Evolutionary conservation across 2,797 vertebrate genomes (phyloP).

Genomic region (Uromys caudimaculatus): DNA sequence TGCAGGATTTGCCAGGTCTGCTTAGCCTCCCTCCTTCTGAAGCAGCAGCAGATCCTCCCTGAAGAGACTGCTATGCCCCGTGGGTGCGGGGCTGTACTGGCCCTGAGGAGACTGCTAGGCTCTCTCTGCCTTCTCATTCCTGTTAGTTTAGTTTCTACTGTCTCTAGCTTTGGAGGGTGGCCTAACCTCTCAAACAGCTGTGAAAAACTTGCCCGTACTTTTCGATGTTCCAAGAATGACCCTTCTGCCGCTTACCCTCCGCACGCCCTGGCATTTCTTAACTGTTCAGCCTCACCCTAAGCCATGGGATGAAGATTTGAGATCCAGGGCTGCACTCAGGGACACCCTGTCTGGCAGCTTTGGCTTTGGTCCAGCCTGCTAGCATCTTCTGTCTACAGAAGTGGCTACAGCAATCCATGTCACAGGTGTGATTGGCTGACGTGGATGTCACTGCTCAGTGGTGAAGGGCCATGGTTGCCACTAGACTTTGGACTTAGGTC

Average conservation of each 20-base stretch:
- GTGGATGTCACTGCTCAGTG: fast-evolving
- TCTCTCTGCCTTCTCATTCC: not conserved
- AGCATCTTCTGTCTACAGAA: not conserved
- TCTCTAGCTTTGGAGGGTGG: not conserved
- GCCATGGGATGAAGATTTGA: not conserved
- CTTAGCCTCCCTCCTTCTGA: not conserved
- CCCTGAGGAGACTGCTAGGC: not conserved
- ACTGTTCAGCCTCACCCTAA: not conserved
- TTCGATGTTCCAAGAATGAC: not conserved
- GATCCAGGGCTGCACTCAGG: not conserved
- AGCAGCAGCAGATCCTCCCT: no score
- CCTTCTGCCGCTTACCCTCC: not conserved
- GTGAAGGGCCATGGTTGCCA: not conserved
- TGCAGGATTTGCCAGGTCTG: not conserved
- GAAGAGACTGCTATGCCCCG: not conserved
- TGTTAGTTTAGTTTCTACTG: not conserved
- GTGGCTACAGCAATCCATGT: fast-evolving
- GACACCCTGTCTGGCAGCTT: not conserved
- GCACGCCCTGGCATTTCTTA: not conserved
- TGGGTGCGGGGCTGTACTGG: not conserved
- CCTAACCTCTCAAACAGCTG: not conserved
- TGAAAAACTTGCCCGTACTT: not conserved
- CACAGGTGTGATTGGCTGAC: not conserved
- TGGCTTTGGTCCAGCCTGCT: not conserved
- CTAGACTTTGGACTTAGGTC: not conserved